Percentiles rank a stretch among this genome's conserved stretches.
phyloP scores from a whole-genome alignment of 2,113 vertebrate genomes.

The Lasiurus cinereus region DNA sequence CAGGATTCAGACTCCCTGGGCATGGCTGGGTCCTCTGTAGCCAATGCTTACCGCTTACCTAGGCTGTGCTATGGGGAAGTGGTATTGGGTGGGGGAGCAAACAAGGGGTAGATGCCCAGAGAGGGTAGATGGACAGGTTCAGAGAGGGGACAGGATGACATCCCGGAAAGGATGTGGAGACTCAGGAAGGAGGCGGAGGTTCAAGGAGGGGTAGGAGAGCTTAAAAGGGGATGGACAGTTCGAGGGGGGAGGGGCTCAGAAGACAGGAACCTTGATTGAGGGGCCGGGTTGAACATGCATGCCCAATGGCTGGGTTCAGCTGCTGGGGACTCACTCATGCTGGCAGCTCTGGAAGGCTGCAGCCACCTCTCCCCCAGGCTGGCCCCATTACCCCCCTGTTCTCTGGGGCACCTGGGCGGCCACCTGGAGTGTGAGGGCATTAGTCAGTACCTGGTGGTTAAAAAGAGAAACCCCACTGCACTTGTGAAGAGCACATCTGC shows the following conservation, averaged over 20 bases:
- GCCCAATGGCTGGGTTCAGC: neutral
- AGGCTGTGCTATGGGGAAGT: too few species aligned
- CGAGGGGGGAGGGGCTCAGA: neutral
- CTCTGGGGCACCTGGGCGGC: neutral
- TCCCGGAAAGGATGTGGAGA: neutral
- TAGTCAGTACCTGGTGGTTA: conserved; percentile 1
- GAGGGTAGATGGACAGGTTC: neutral
- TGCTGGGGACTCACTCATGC: neutral
- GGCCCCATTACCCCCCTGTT: neutral
- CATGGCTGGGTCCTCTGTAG: neutral
- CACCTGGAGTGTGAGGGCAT: neutral
- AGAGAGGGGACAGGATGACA: neutral
- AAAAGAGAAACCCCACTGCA: neutral
- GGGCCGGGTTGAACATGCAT: rapidly evolving
- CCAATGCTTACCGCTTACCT: too few species aligned
- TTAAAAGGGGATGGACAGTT: neutral
- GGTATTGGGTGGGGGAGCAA: rapidly evolving
- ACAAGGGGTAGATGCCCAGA: neutral
- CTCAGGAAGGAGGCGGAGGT: neutral
- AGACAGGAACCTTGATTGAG: neutral
- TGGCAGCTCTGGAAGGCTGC: neutral
- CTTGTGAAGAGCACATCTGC: neutral
- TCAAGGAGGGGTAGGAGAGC: neutral
- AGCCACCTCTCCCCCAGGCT: neutral
- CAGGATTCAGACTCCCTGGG: neutral